Percentiles rank a stretch among this genome's conserved stretches.
phyloP scores from a whole-genome alignment of 2,888 invertebrate genomes.

The Apoda limacodes region DNA sequence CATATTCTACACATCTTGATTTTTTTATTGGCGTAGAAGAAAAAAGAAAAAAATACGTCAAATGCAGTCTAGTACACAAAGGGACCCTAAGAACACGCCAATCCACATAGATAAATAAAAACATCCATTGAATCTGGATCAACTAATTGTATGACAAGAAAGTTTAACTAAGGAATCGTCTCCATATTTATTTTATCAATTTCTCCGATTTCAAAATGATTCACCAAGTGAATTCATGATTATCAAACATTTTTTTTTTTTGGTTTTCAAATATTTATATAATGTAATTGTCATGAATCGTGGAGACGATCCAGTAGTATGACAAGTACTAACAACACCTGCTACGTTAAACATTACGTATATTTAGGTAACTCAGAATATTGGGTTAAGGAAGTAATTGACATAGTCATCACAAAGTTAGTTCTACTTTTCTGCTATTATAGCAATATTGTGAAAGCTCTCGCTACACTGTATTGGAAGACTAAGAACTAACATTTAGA shows the following conservation, averaged over 20 bases:
- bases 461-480: slow-evolving; percentile 60
- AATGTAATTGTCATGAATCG: slow-evolving; percentile 23
- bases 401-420: slow-evolving; percentile 69
- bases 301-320: too few species aligned
- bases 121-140: slow-evolving; percentile 53
- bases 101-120: slow-evolving; percentile 52
- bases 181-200: too few species aligned
- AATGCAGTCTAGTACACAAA: slow-evolving; percentile 35
- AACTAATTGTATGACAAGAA: slow-evolving; percentile 50
- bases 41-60: too few species aligned
- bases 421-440: slow-evolving; percentile 57
- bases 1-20: too few species aligned
- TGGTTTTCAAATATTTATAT: too few species aligned
- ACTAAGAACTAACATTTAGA: slow-evolving; percentile 48
- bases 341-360: too few species aligned
- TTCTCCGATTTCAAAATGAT: too few species aligned
- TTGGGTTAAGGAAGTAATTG: slow-evolving; percentile 63
- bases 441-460: slow-evolving; percentile 40
- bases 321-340: too few species aligned
- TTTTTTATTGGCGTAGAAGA: too few species aligned
- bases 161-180: too few species aligned
- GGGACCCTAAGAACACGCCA: slow-evolving; percentile 54
- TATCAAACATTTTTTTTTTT: too few species aligned
- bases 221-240: too few species aligned
- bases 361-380: slow-evolving; percentile 33